Evolutionary conservation across 2,888 invertebrate species (phyloP).

Genomic region (Tricholauxania praeusta): DNA sequence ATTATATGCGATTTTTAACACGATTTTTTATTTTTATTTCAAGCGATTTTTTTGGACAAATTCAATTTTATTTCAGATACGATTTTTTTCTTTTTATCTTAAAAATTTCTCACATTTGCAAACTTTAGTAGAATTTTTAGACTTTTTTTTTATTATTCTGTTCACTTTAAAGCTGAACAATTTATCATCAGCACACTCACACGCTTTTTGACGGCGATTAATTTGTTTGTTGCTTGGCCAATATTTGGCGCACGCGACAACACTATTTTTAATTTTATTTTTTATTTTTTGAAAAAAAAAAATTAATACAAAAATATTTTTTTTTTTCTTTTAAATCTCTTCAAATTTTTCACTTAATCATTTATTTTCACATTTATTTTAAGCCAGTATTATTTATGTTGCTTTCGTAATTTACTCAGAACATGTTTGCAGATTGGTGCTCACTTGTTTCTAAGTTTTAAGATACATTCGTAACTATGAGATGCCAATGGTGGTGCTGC

Average conservation of each 20-base stretch:
- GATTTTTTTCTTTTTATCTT: constrained; percentile 31
- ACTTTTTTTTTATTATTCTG: too few species aligned
- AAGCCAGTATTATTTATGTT: too few species aligned
- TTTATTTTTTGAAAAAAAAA: neutral
- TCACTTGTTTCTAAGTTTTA: too few species aligned
- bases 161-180: constrained; percentile 3
- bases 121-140: too few species aligned
- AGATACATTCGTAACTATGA: neutral
- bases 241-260: constrained; percentile 22
- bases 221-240: constrained; percentile 26
- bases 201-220: constrained; percentile 4
- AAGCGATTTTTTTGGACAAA: constrained; percentile 21
- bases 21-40: constrained; percentile 26
- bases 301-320: too few species aligned
- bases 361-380: too few species aligned
- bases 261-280: constrained; percentile 29
- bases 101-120: constrained; percentile 3
- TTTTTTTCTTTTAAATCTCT: neutral
- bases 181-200: constrained; percentile 3
- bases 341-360: neutral
- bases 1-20: constrained; percentile 39
- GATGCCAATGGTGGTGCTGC: too few species aligned
- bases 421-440: too few species aligned
- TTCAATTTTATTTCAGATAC: constrained; percentile 1
- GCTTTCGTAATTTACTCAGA: too few species aligned